phyloP scores from a whole-genome alignment of 2,113 vertebrate species.

The Chiloscyllium plagiosum region DNA sequence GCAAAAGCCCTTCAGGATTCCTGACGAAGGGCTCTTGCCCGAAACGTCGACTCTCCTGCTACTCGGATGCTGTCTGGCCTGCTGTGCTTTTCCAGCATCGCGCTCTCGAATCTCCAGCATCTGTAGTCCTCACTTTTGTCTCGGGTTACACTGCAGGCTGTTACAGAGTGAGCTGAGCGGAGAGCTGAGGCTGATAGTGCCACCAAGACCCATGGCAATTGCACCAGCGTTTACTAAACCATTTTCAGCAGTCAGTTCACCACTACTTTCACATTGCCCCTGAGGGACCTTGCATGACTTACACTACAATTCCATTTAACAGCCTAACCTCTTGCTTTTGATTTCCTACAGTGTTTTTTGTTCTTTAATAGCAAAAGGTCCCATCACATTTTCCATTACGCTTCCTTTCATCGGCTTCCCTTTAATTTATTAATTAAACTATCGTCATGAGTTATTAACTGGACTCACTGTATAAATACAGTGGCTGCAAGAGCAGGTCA shows the following conservation, averaged over 20 bases:
- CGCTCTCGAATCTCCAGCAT: no score
- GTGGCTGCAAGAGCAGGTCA: no score
- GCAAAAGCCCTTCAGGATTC: no score
- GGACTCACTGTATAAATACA: no score
- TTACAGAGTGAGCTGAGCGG: background rate
- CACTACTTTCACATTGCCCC: background rate
- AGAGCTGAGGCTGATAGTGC: background rate
- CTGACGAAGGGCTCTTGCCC: no score
- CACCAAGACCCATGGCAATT: background rate
- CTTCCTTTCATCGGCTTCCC: background rate
- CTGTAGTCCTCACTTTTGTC: no score
- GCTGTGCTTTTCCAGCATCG: no score
- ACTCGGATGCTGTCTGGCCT: no score
- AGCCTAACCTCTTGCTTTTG: background rate
- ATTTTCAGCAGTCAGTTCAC: background rate
- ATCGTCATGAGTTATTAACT: no score
- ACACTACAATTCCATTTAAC: background rate
- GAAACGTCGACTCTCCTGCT: no score
- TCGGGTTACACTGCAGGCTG: background rate
- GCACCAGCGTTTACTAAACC: background rate
- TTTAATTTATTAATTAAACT: background rate
- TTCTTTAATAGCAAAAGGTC: background rate
- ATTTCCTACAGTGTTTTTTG: background rate
- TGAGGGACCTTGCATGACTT: background rate
- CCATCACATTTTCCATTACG: background rate